Evolutionary conservation across 2,113 vertebrate genomes (phyloP), one percentile per base, ranked within the genome.

Genomic region (Smithornis capensis): DNA sequence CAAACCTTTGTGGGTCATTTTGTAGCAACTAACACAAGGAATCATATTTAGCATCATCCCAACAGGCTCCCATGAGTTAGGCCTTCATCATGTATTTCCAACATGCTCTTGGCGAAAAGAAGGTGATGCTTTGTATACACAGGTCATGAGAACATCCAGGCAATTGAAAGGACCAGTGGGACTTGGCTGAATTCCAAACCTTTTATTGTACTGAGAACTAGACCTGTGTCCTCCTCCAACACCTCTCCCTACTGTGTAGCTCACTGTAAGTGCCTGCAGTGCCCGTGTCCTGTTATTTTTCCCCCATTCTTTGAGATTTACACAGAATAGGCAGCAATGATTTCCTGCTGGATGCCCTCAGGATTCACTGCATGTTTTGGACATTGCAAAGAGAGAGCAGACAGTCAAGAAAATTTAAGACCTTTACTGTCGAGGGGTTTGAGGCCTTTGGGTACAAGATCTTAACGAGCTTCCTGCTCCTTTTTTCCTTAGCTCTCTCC

Each of bases 391-490:
- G 55, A 22, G 65, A 91, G 33, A 74, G 38, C 33, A 94, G 71
- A 83, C 33, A 89, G 59, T 90, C 60, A 74, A 87, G 73, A 95
- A 92, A 83, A 88, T 74, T 9, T 70, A 50, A 88, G 71, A 62
- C 42, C 86, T 92, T 59, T 76, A 91, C 33, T 9, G 47, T 59
- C 93, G 27, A 93, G 35, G 63, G 52, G 49, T 37, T 80, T 92
- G 70, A 80, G 85, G 87, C 79, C 87, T 81, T 91, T 45, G 75
- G 86, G 83, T 90, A 65, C 52, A 75, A 38, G 35, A 88, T 44
- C 64, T 88, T 83, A 93, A 84, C 56, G 52, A 95, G 83, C 75
- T 94, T 96, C 79, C 78, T 64, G 38, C 78, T 93, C 40, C 59
- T 55, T 92, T 94, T 91, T 79, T 28, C 35, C 27, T 57, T 55